Evolutionary conservation across 2,888 invertebrate genomes (phyloP).

Genomic region (Drosophila mercatorum): DNA sequence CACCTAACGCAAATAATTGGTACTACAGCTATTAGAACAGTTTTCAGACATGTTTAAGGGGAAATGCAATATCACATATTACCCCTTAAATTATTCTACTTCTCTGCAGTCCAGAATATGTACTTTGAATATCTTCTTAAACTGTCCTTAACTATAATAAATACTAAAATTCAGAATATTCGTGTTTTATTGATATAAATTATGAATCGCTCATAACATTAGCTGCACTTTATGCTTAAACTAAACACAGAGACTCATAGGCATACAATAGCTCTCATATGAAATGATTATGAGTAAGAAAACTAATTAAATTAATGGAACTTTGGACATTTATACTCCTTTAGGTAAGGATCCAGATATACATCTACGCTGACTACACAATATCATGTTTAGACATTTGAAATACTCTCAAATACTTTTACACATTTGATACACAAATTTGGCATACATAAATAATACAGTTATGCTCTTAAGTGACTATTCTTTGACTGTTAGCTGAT

Average conservation of each 20-base stretch:
- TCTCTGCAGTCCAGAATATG: no score
- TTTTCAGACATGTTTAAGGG: background rate
- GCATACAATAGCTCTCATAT: background rate
- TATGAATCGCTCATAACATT: conserved; percentile 3
- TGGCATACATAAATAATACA: conserved; percentile 31
- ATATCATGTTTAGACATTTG: background rate
- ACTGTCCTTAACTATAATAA: background rate
- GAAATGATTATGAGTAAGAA: background rate
- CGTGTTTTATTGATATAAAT: background rate
- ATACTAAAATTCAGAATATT: background rate
- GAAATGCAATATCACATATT: background rate
- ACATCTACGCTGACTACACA: conserved; percentile 1
- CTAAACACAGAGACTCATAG: background rate
- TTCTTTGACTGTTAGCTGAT: conserved; percentile 71
- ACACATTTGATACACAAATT: conserved; percentile 49
- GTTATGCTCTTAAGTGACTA: conserved; percentile 13
- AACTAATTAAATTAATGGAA: background rate
- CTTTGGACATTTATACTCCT: background rate
- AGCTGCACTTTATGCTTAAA: conserved; percentile 11
- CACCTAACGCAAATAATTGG: conserved; percentile 12
- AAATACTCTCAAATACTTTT: conserved; percentile 9
- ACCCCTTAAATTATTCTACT: background rate
- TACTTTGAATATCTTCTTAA: no score
- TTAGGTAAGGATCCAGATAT: background rate
- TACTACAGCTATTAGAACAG: conserved; percentile 39